phyloP scores from a whole-genome alignment of 2,797 vertebrate species.

The Takifugu ocellatus region DNA sequence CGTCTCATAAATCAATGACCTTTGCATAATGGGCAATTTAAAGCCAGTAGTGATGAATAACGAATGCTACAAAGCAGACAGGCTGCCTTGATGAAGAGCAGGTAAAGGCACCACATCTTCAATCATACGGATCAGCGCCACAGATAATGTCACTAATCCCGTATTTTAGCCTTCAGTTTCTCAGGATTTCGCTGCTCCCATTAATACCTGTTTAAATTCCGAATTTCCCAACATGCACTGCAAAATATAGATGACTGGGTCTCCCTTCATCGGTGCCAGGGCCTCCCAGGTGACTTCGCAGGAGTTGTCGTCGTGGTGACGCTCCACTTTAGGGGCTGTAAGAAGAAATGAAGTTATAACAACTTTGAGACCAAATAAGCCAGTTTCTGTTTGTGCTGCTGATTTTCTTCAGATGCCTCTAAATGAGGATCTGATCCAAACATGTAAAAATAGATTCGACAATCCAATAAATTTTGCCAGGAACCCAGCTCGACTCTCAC shows the following conservation, averaged over 20 bases:
- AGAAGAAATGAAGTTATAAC: background rate
- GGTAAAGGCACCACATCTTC: conserved; percentile 4
- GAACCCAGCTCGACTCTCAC: too few species aligned
- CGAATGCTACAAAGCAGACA: background rate
- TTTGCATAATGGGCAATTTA: conserved; percentile 59
- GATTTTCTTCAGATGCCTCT: too few species aligned
- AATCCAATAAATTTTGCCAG: too few species aligned
- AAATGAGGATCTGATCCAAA: too few species aligned
- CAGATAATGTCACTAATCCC: too few species aligned
- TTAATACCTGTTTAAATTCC: conserved; percentile 93
- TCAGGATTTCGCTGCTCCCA: background rate
- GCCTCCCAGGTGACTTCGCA: conserved; percentile 94
- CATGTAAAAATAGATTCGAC: too few species aligned
- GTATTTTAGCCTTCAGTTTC: too few species aligned
- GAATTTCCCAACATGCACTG: conserved; percentile 94
- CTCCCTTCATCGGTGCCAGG: conserved; percentile 90
- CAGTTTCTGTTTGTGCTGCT: too few species aligned
- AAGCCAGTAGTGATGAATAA: conserved; percentile 39
- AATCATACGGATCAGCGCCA: too few species aligned
- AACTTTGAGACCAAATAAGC: too few species aligned
- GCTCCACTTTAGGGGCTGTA: conserved; percentile 89
- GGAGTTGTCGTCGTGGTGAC: conserved; percentile 84
- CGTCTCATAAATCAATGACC: conserved; percentile 55
- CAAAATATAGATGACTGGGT: conserved; percentile 90
- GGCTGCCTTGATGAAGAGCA: conserved; percentile 24